These are phyloP conservation scores for Manduca sexta DNA, from an alignment of 1,140 invertebrate genomes.

Conservation along the genomic window DNA sequence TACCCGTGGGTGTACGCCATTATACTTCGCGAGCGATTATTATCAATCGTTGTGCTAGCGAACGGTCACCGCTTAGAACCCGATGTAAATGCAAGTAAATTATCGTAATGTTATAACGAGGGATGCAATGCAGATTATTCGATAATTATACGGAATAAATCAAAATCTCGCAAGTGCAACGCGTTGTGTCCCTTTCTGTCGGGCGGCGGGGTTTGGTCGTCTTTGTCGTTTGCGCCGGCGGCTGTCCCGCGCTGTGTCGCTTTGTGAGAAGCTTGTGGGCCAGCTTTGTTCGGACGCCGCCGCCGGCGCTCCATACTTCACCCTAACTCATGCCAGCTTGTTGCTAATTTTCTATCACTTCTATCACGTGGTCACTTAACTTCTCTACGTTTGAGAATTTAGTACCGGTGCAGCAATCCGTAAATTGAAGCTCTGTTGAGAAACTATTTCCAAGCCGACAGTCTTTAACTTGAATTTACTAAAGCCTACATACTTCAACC, in stretches of 20 bases:
- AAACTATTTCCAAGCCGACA: no score
- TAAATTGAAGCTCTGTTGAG: no score
- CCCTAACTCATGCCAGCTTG: constrained; percentile 58
- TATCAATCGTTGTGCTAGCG: constrained; percentile 67
- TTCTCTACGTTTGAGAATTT: background rate
- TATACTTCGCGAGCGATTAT: constrained; percentile 72
- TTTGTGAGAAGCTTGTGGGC: constrained; percentile 29
- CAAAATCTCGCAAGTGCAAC: constrained; percentile 39
- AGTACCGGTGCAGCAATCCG: no score
- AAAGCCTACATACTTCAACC: no score
- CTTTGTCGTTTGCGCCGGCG: constrained; percentile 28
- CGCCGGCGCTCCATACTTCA: constrained; percentile 57
- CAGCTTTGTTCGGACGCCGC: constrained; percentile 42
- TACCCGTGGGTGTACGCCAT: constrained; percentile 71
- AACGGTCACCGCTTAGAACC: constrained; percentile 66
- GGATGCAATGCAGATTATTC: constrained; percentile 64
- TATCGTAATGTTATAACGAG: constrained; percentile 63
- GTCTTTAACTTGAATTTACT: no score
- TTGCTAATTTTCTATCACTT: constrained; percentile 71
- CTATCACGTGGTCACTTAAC: constrained; percentile 47
- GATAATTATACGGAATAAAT: constrained; percentile 66
- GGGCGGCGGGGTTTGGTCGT: constrained; percentile 11
- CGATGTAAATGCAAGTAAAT: constrained; percentile 60
- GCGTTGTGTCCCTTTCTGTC: constrained; percentile 26
- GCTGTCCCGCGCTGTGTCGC: constrained; percentile 28